These are phyloP conservation scores for Rousettus madagascariensis DNA, from an alignment of 2,797 vertebrate species.

Conservation along the genomic window DNA sequence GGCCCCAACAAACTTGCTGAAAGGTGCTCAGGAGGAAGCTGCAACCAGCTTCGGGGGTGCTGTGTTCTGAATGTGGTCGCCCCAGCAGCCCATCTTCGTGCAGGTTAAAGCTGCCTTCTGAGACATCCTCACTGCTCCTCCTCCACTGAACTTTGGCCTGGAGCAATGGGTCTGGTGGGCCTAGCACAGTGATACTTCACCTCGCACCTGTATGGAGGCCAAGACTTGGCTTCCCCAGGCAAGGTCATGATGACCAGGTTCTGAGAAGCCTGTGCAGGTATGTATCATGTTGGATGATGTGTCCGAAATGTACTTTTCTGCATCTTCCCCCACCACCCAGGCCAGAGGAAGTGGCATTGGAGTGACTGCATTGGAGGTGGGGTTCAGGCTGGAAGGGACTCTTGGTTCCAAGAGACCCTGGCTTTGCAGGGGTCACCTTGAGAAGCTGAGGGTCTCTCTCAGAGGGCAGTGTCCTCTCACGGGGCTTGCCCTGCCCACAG, in stretches of 20 bases:
- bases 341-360: background rate
- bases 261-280: background rate
- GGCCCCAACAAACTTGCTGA: background rate
- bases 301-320: background rate
- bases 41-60: background rate
- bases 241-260: fast-evolving
- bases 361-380: background rate
- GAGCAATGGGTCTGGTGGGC: background rate
- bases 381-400: background rate
- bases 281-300: background rate
- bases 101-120: background rate
- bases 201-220: background rate
- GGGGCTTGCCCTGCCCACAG: background rate
- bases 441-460: background rate
- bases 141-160: background rate
- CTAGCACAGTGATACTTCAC: background rate
- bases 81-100: background rate
- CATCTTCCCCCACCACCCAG: too few species aligned
- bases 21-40: background rate
- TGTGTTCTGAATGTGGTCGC: background rate
- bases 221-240: background rate
- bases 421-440: background rate
- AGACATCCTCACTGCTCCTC: background rate
- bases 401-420: background rate
- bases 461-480: background rate